These are phyloP conservation scores for Zelleria hepariella DNA, from an alignment of 2,888 invertebrate species.

Conservation along the genomic window DNA sequence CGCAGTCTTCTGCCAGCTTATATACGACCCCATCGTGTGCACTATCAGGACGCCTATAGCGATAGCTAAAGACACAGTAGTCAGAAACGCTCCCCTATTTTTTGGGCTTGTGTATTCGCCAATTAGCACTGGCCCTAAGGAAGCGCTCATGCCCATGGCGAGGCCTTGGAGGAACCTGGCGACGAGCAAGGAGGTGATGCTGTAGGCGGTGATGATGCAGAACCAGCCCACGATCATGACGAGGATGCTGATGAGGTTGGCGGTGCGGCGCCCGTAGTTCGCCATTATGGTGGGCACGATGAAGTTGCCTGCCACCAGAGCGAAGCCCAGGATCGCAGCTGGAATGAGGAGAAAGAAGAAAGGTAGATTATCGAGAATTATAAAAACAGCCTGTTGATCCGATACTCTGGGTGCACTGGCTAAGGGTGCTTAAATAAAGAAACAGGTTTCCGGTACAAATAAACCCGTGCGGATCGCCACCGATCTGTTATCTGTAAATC, in stretches of 20 bases:
- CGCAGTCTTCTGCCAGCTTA: slow-evolving; percentile 68
- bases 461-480: no score
- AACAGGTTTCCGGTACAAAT: no score
- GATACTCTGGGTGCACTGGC: not conserved
- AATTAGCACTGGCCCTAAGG: slow-evolving; percentile 59
- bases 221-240: slow-evolving; percentile 66
- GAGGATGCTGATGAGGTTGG: slow-evolving; percentile 50
- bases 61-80: slow-evolving; percentile 67
- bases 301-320: slow-evolving; percentile 41
- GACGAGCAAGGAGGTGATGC: slow-evolving; percentile 36
- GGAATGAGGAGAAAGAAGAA: slow-evolving; percentile 19
- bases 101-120: slow-evolving; percentile 69
- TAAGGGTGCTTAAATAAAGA: no score
- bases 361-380: not conserved
- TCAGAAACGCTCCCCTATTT: slow-evolving; percentile 70
- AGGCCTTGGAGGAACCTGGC: slow-evolving; percentile 50
- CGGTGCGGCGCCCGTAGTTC: slow-evolving; percentile 59
- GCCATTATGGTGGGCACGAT: slow-evolving; percentile 51
- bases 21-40: slow-evolving; percentile 72
- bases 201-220: slow-evolving; percentile 39
- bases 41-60: slow-evolving; percentile 69
- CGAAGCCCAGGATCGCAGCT: slow-evolving; percentile 45
- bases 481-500: no score
- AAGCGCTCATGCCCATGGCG: slow-evolving; percentile 63
- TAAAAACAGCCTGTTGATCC: not conserved